Evolutionary conservation across 1,140 invertebrate genomes (phyloP), one percentile per base, ranked within the genome.

Genomic region (Drosophila guanche): DNA sequence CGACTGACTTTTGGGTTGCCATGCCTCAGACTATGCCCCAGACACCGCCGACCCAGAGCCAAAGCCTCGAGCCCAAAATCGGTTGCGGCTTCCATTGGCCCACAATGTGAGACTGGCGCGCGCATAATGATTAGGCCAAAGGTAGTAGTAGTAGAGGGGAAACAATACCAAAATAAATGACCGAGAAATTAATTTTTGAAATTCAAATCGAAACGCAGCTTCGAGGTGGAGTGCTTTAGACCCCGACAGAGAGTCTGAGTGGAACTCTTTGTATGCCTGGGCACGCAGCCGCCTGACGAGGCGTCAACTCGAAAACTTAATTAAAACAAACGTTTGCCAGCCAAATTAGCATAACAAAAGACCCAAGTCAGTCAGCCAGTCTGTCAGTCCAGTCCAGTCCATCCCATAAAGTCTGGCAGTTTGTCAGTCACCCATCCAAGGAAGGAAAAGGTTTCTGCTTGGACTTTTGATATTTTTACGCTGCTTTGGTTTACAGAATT

Each of bases 261-360:
- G 58, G 43, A 63, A 42, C 47, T 60, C 63, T 88, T 76, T 72
- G 72, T 69, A 80, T 85, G 80, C 80, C 63, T 52, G 56, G 58
- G 41, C 61, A 67, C 73, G 66, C 66, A 57, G 47, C 8, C 33
- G 10, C 33, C 33, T 37, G 33, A 37, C 33, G 33, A 37, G 33
- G 59, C 66, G 61, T 74, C 74, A 83, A 65, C 68, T 83, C 74
- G 45, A 66, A 67, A 79, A 69, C 67, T 67, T 88, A 88, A 88
- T 88, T 88, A 88, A 88, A 88, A 83, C 79, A 88, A 88, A 89
- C 84, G 83, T 81, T 86, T 86, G 80, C 79, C 59, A 58, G 72
- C 43, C 55, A 59, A 83, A 88, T 88, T 88, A 88, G 62, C 83
- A 88, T 88, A 88, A 88, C 83, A 88, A 88, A 83, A 69, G 73